Evolutionary conservation across 2,888 invertebrate genomes (phyloP).

Genomic region (Epirrhoe alternata): DNA sequence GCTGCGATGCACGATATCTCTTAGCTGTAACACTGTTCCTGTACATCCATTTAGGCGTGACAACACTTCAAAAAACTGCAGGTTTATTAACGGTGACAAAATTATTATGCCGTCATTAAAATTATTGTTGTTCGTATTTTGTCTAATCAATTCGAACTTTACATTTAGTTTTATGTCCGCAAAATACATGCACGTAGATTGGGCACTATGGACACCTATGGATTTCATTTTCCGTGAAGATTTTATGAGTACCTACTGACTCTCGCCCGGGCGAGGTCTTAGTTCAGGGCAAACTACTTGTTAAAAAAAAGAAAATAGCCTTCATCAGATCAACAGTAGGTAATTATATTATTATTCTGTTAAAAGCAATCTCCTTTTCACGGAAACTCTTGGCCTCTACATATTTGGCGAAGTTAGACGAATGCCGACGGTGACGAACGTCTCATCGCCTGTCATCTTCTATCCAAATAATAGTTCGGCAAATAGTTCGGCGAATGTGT

Average conservation of each 20-base stretch:
- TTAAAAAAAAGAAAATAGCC: conserved; percentile 6
- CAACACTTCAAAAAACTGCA: not conserved
- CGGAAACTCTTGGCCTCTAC: not conserved
- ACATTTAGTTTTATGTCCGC: no score
- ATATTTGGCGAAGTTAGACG: no score
- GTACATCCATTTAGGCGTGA: not conserved
- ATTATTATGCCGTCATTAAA: not conserved
- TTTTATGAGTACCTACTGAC: not conserved
- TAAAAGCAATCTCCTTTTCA: not conserved
- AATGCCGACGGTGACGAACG: no score
- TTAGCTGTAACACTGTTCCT: conserved; percentile 2
- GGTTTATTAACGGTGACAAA: not conserved
- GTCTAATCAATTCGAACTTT: not conserved
- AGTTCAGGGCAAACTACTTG: conserved; percentile 2
- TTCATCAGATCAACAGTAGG: conserved; percentile 9
- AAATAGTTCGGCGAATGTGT: no score
- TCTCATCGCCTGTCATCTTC: no score
- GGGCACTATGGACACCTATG: no score
- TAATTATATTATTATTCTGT: no score
- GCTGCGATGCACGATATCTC: conserved; percentile 18
- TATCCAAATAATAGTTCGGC: no score
- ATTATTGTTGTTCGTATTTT: not conserved
- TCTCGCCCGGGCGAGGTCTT: not conserved
- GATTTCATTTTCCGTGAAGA: no score
- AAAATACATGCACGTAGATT: no score